These are phyloP conservation scores for Caenorhabditis sp. DNA, from an alignment of 2,888 invertebrate genomes.

Conservation along the genomic window DNA sequence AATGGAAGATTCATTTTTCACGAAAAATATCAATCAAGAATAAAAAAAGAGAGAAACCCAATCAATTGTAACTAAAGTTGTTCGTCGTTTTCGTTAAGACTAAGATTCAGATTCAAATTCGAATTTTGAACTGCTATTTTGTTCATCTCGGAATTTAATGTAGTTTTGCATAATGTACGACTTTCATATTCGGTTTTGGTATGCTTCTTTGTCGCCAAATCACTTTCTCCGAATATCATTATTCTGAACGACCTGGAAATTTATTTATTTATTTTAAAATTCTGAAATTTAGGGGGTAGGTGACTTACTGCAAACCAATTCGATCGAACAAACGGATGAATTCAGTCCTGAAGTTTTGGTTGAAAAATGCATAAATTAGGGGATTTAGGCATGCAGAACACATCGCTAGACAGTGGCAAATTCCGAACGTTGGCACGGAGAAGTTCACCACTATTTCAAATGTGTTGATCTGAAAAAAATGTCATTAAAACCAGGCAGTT, in stretches of 20 bases:
- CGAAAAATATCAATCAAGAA: neutral
- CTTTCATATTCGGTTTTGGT: conserved; percentile 16
- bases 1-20: neutral
- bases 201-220: conserved; percentile 19
- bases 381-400: conserved; percentile 91
- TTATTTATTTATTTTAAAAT: neutral
- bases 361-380: conserved; percentile 90
- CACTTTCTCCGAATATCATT: conserved; percentile 29
- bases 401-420: conserved; percentile 81
- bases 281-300: no score
- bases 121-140: neutral
- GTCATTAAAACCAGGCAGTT: no score
- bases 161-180: conserved; percentile 26
- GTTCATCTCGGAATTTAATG: neutral
- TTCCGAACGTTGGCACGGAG: conserved; percentile 69
- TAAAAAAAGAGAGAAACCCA: neutral
- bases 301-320: conserved; percentile 48
- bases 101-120: neutral
- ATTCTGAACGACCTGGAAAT: conserved; percentile 29
- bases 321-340: conserved; percentile 63
- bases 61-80: conserved; percentile 21
- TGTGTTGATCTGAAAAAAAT: conserved; percentile 65
- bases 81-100: conserved; percentile 34
- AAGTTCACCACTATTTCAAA: conserved; percentile 62
- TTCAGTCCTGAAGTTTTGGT: conserved; percentile 81